Evolutionary conservation across 1,140 invertebrate species (phyloP).

Genomic region (Aphidius ervi): DNA sequence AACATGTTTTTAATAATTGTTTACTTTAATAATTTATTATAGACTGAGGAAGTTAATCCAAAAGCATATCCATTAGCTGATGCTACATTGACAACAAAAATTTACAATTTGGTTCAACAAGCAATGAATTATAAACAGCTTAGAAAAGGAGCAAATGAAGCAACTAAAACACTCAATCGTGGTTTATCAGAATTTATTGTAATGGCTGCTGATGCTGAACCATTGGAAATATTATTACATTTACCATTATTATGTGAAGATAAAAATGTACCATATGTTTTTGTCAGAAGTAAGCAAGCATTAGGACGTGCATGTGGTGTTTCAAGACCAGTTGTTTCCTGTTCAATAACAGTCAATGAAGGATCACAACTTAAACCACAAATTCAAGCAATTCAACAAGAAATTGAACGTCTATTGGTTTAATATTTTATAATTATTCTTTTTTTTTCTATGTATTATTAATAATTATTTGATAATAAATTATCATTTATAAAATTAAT

Average conservation of each 20-base stretch:
- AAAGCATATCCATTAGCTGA: constrained; percentile 98
- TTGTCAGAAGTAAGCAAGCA: constrained; percentile 95
- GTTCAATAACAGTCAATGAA: constrained; percentile 92
- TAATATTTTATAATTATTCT: constrained; percentile 52
- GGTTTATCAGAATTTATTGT: constrained; percentile 95
- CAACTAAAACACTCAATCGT: constrained; percentile 93
- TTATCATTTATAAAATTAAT: no score
- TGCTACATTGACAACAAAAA: constrained; percentile 83
- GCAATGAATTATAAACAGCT: constrained; percentile 96
- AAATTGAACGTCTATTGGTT: constrained; percentile 94
- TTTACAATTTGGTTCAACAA: constrained; percentile 93
- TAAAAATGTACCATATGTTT: constrained; percentile 99
- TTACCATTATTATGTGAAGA: constrained; percentile 97
- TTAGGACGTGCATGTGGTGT: constrained; percentile 97
- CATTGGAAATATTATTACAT: constrained; percentile 95
- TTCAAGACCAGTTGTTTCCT: constrained; percentile 93
- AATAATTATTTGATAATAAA: no score
- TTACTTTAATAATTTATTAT: constrained; percentile 24
- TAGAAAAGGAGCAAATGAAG: constrained; percentile 97
- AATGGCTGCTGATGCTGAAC: constrained; percentile 96
- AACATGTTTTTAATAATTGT: no score
- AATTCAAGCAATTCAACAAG: constrained; percentile 85
- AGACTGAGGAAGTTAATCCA: constrained; percentile 91
- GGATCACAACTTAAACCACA: constrained; percentile 95
- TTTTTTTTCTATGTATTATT: no score